phyloP scores from a whole-genome alignment of 2,888 invertebrate species.

The Tetragonisca angustula region DNA sequence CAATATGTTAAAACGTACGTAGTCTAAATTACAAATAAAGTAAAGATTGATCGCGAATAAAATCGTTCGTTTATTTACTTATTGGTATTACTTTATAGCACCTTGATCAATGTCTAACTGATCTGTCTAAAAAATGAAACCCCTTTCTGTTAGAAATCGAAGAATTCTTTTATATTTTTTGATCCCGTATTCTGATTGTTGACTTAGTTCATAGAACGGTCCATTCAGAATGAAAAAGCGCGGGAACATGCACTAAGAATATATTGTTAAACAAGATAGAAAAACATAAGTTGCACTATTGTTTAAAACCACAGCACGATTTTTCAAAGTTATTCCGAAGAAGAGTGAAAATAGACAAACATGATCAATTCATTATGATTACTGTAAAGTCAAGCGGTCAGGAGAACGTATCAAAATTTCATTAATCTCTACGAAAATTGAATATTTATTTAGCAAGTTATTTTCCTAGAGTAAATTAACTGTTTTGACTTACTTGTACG shows the following conservation, averaged over 20 bases:
- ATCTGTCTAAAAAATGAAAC: neutral
- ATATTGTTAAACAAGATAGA: slow-evolving; percentile 8
- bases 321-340: too few relatives aligned
- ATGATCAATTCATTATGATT: neutral
- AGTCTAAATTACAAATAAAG: neutral
- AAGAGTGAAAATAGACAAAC: neutral
- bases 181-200: neutral
- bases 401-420: slow-evolving; percentile 33
- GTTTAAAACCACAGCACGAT: neutral
- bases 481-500: slow-evolving; percentile 43
- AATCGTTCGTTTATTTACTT: neutral
- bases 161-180: slow-evolving; percentile 9
- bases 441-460: neutral
- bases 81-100: neutral
- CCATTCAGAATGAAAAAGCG: slow-evolving; percentile 63
- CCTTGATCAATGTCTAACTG: neutral
- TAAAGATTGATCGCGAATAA: neutral
- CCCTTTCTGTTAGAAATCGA: slow-evolving; percentile 51
- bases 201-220: slow-evolving; percentile 15
- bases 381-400: slow-evolving; percentile 20
- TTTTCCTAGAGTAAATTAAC: neutral
- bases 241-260: slow-evolving; percentile 72
- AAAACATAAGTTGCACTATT: neutral
- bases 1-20: slow-evolving; percentile 12
- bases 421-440: neutral